Percentiles rank a stretch among this genome's conserved stretches.
These are phyloP conservation scores for Electrophaes corylata DNA, from an alignment of 2,888 invertebrate genomes.

Conservation along the genomic window DNA sequence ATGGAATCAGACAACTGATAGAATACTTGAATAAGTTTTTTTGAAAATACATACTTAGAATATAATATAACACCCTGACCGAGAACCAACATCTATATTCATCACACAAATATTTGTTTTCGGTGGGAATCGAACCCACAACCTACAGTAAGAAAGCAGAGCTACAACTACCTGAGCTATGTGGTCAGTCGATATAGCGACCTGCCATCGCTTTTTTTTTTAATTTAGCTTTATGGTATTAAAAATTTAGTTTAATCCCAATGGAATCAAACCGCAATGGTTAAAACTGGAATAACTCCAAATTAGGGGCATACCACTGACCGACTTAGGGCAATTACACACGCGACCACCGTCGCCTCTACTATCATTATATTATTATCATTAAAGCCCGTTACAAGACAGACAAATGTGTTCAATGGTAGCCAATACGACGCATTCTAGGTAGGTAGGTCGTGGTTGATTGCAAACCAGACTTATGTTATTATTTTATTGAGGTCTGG, in stretches of 20 bases:
- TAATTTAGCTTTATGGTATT: too few relatives aligned
- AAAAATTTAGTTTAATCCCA: background rate
- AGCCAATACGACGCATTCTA: slow-evolving; percentile 30
- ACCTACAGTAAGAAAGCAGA: too few relatives aligned
- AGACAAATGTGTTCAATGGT: slow-evolving; percentile 27
- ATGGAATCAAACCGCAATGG: background rate
- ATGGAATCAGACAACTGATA: too few relatives aligned
- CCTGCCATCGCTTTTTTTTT: too few relatives aligned
- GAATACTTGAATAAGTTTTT: too few relatives aligned
- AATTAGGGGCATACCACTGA: slow-evolving; percentile 17
- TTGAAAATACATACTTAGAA: too few relatives aligned
- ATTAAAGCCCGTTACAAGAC: slow-evolving; percentile 42
- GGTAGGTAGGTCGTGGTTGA: slow-evolving; percentile 34
- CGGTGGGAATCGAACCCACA: too few relatives aligned
- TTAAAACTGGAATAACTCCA: background rate
- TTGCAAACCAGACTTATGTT: slow-evolving; percentile 20
- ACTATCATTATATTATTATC: slow-evolving; percentile 35
- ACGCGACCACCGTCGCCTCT: slow-evolving; percentile 30
- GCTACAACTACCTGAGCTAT: too few relatives aligned
- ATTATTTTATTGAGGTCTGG: slow-evolving; percentile 19
- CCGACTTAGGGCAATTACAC: slow-evolving; percentile 39
- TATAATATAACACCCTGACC: too few relatives aligned
- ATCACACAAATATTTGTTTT: too few relatives aligned
- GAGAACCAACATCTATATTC: too few relatives aligned
- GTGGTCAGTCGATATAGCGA: too few relatives aligned